Conservation (phyloP, 2,888 invertebrate genomes). For the Reticulitermes lucifugus region DNA sequence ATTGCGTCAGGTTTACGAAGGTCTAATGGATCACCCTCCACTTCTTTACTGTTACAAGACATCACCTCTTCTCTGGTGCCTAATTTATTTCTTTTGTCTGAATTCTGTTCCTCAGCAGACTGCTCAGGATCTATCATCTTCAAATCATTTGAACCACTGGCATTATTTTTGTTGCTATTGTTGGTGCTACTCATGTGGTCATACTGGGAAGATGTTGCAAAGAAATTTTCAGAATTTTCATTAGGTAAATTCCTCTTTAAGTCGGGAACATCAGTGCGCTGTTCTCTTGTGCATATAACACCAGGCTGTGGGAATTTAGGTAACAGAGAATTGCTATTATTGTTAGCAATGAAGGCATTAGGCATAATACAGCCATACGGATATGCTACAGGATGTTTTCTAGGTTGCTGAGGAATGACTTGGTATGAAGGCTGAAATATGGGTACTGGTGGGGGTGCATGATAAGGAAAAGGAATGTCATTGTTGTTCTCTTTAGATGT, state of each 20-base stretch:
- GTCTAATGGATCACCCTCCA: constrained; percentile 54
- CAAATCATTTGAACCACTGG: not conserved
- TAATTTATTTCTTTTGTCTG: not conserved
- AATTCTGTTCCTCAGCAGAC: not conserved
- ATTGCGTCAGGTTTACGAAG: constrained; percentile 55
- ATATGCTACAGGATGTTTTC: not conserved
- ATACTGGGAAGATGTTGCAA: not conserved
- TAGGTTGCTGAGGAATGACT: not conserved
- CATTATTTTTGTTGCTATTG: not conserved
- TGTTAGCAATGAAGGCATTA: not conserved
- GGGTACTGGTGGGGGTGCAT: not conserved
- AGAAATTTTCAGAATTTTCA: not conserved
- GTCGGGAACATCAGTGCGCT: not conserved
- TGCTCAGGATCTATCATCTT: not conserved
- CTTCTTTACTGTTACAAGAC: not conserved
- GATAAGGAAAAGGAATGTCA: not conserved
- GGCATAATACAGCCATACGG: not conserved
- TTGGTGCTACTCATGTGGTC: not conserved
- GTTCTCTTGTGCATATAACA: not conserved
- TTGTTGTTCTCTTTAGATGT: not conserved
- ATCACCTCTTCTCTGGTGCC: not conserved
- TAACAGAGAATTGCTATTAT: not conserved
- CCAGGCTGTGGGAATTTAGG: not conserved
- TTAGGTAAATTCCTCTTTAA: not conserved
- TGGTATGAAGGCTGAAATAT: not conserved